Conservation (phyloP, 1,140 invertebrate genomes). For the Drosophila pectinifera region DNA sequence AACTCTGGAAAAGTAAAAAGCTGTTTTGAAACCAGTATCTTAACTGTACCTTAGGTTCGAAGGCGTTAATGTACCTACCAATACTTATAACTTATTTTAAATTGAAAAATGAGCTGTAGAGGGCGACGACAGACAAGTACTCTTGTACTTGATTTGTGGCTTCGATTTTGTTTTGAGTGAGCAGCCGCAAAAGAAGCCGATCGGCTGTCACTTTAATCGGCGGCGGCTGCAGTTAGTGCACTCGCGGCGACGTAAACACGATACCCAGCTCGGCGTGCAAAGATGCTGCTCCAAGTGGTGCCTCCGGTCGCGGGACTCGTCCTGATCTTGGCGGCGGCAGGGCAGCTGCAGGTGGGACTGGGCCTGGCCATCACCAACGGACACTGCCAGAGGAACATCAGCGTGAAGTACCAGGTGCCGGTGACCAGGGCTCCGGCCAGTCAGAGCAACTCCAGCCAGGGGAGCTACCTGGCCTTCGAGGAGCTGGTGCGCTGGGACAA, state of each 20-base stretch:
- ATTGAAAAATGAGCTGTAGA: no score
- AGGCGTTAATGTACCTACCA: neutral
- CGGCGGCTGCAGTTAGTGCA: conserved; percentile 54
- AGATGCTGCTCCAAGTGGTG: conserved; percentile 45
- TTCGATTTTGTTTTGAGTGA: conserved; percentile 31
- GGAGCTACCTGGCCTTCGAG: conserved; percentile 61
- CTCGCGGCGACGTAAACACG: conserved; percentile 35
- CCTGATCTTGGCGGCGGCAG: conserved; percentile 6
- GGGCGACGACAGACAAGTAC: no score
- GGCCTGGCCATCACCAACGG: conserved; percentile 66
- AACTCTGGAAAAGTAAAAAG: neutral
- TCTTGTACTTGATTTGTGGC: neutral
- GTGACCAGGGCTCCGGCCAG: conserved; percentile 45
- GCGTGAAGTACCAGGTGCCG: conserved; percentile 77
- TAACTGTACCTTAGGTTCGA: neutral
- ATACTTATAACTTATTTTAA: neutral
- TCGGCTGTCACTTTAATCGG: conserved; percentile 62
- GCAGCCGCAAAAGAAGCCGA: conserved; percentile 38
- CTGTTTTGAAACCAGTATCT: neutral
- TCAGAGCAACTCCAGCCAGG: conserved; percentile 12
- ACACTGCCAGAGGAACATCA: conserved; percentile 77
- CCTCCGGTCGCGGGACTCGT: conserved; percentile 17
- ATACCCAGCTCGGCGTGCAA: conserved; percentile 24
- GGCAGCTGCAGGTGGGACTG: conserved; percentile 3
- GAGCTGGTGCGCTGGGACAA: conserved; percentile 74